These are phyloP conservation scores for Beroe ovata DNA, from an alignment of 37 sponge, comb jelly and placozoan species.

Conservation along the genomic window DNA sequence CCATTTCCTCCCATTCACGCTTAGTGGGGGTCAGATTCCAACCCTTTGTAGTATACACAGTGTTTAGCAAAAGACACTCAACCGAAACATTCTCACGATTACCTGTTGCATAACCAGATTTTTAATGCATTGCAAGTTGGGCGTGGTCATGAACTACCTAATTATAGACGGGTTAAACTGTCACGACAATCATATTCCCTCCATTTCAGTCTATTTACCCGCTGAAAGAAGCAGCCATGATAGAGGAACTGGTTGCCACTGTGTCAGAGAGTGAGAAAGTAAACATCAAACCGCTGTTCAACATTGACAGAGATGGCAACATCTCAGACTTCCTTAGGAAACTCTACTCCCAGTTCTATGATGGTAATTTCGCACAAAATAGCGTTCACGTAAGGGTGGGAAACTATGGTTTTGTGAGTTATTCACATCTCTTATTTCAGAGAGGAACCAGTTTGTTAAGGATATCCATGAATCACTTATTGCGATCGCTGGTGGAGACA, in stretches of 20 bases:
- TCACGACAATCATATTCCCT: neutral
- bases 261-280: slow-evolving; percentile 28
- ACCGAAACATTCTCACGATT: neutral
- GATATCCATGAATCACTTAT: neutral
- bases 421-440: too few species aligned
- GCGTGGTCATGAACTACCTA: too few species aligned
- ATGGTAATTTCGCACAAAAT: too few species aligned
- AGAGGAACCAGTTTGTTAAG: slow-evolving; percentile 27
- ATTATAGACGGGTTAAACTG: neutral
- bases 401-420: too few species aligned
- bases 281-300: slow-evolving; percentile 1
- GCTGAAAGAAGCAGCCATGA: neutral
- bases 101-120: too few species aligned
- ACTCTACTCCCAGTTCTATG: slow-evolving; percentile 39
- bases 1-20: too few species aligned
- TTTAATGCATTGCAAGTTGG: too few species aligned
- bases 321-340: slow-evolving; percentile 11
- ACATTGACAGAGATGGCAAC: slow-evolving; percentile 19
- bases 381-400: too few species aligned
- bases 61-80: too few species aligned
- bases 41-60: too few species aligned
- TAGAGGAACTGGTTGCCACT: slow-evolving; percentile 21
- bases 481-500: neutral
- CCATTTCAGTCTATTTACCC: slow-evolving; percentile 12
- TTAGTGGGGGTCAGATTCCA: too few species aligned